phyloP scores from a whole-genome alignment of 2,113 vertebrate genomes.

The Neodontobutis hainanensis region DNA sequence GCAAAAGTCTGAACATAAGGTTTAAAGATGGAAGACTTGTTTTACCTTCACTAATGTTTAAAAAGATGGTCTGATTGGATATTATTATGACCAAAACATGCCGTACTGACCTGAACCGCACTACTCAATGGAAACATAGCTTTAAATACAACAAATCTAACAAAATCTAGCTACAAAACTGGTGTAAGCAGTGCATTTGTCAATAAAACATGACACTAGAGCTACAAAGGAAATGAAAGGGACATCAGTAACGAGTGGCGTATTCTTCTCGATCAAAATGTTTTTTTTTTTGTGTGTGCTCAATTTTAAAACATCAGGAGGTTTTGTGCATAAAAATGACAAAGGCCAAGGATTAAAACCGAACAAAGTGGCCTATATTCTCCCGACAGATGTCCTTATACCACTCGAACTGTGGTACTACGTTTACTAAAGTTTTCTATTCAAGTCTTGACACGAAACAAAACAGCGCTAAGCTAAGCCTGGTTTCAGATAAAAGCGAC shows the following conservation, averaged over 20 bases:
- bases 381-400: too few species aligned
- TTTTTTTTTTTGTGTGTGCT: background rate
- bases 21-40: too few species aligned
- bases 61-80: too few species aligned
- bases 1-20: too few species aligned
- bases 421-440: too few species aligned
- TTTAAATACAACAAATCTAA: background rate
- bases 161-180: background rate
- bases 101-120: background rate
- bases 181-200: background rate
- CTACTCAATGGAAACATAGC: background rate
- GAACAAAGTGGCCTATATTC: background rate
- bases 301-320: background rate
- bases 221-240: background rate
- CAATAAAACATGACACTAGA: too few species aligned
- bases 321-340: background rate
- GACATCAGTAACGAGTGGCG: background rate
- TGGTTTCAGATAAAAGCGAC: background rate
- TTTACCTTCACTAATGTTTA: too few species aligned
- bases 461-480: too few species aligned
- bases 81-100: background rate
- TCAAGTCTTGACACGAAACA: too few species aligned
- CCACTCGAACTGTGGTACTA: too few species aligned
- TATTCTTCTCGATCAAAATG: background rate
- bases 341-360: background rate